Base-by-base conservation (phyloP, 2,888 invertebrate genomes). In the Drosophila kokeensis region DNA sequence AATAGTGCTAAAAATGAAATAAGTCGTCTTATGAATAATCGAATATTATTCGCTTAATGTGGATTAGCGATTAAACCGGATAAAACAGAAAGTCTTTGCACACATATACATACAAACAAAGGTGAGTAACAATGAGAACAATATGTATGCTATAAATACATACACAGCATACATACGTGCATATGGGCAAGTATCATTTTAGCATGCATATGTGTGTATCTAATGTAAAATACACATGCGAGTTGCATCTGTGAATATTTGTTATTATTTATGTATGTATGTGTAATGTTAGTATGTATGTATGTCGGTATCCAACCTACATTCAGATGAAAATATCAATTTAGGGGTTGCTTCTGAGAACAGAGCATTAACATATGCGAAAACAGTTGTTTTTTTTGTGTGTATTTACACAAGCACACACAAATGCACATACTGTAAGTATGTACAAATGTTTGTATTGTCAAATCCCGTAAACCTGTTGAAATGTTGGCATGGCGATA, bases 401-500 rank as follows among this genome's bases (percentile, higher is more conserved):
- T 40, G 24, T 27, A 24, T 18, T n/a, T 57, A 21, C 30, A 21
- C 40, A 34, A 49, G 24, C 63, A 18, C n/a, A 57, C 36, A 48
- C 45, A 52, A 11, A 48, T 58, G 36, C 40, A 48, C 55, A 24
- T 6, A 64, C 30, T 50, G 42, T 48, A 15, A 58, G 36, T 57
- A 50, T 40, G 27, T 42, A 54, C 18, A 40, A 45, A 34, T 27
- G 34, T 38, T 62, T 55, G 42, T 50, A 69, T 27, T 60, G 18
- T 45, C 11, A 34, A 29, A 58, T 50, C 27, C 40, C 24, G 52
- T 18, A 55, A 55, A 68, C 68, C 68, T 68, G 68, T 68, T 68
- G 68, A 68, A 68, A 50, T 54, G 66, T 67, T 67, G 67, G 13
- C 48, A 64, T 67, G 54, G 48, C 27, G 15, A 65, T 54, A 54